These are phyloP conservation scores for Amblyornis subalaris DNA, from an alignment of 2,113 vertebrate species.

Conservation along the genomic window DNA sequence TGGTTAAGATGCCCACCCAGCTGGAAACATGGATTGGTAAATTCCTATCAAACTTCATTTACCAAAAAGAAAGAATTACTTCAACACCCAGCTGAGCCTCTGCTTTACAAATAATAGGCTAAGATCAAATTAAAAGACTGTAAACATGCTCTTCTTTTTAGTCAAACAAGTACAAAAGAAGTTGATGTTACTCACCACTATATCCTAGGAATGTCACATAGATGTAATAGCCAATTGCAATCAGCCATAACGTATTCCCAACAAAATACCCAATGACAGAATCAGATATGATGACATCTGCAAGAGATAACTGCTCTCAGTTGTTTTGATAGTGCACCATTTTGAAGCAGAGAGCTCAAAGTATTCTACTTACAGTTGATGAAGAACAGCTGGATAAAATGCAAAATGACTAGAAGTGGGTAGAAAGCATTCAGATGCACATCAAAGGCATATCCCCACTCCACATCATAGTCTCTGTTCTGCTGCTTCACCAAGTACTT, in stretches of 20 bases:
- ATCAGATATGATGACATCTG: conserved; percentile 87
- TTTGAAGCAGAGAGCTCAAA: not conserved
- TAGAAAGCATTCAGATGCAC: conserved; percentile 98
- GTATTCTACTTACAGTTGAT: conserved; percentile 88
- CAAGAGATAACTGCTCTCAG: conserved; percentile 47
- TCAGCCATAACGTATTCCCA: conserved; percentile 92
- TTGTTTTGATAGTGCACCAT: not conserved
- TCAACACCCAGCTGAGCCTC: not conserved
- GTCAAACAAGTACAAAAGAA: not conserved
- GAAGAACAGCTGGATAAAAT: conserved; percentile 97
- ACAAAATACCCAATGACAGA: conserved; percentile 80
- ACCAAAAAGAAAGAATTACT: not conserved
- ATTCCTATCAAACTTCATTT: not conserved
- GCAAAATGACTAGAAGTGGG: conserved; percentile 91
- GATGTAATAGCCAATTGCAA: conserved; percentile 92
- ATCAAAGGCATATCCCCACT: conserved; percentile 98
- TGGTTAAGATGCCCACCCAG: not conserved
- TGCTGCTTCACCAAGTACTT: conserved; percentile 90
- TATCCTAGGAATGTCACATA: conserved; percentile 98
- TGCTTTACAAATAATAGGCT: not conserved
- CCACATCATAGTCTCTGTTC: conserved; percentile 88
- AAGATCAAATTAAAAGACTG: not conserved
- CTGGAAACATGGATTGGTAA: not conserved
- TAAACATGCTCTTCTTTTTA: not conserved
- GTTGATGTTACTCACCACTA: conserved; percentile 79